Base-by-base conservation (phyloP, 2,113 vertebrate species). In the Cololabis saira region DNA sequence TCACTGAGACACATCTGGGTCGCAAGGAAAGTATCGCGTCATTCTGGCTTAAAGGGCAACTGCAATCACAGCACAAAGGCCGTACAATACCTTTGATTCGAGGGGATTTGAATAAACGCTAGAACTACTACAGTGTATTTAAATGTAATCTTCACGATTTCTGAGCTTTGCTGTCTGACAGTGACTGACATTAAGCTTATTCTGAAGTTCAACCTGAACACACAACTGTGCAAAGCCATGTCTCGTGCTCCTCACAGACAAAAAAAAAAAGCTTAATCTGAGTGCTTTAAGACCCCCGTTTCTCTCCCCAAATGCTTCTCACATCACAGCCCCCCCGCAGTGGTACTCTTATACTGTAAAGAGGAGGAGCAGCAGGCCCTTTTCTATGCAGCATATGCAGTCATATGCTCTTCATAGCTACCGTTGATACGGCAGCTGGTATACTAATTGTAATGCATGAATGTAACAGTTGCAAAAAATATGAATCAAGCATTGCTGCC, bases 221-320 rank as follows among this genome's bases (percentile, higher is more conserved):
- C 59, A 61, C 52, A 48, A 50, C 48, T 65, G 71, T 53, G 48
- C 69, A 68, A 79, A 74, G 15, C 61, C 53, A 49, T 24, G 48
- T 42, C 63, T 48, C 43, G 30, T 73, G 44, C 53, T 67, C 67
- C 79, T 76, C 62, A 37, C 66, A 78, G 74, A 76, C 71, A 77
- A 73, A 76, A 88, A 78, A n/a, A n/a, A 27, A 27, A 79, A 80
- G 65, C 60, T 70, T 87, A 81, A 90, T 89, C 83, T 84, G 24
- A 43, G 41, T 66, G 64, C 37, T 49, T 19, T 50, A 49, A 69
- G 60, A 65, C 55, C 64, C 63, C 73, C 61, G 41, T 17, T n/a
- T 17, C n/a, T 17, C 6, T 15, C 62, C 48, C 63, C 48, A 47
- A 15, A 27, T 11, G 49, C 53, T 14, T 18, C 45, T n/a, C 16